Percentiles rank a stretch among this genome's conserved stretches.
phyloP scores from a whole-genome alignment of 2,797 vertebrate species.

The Australoheros facetus region DNA sequence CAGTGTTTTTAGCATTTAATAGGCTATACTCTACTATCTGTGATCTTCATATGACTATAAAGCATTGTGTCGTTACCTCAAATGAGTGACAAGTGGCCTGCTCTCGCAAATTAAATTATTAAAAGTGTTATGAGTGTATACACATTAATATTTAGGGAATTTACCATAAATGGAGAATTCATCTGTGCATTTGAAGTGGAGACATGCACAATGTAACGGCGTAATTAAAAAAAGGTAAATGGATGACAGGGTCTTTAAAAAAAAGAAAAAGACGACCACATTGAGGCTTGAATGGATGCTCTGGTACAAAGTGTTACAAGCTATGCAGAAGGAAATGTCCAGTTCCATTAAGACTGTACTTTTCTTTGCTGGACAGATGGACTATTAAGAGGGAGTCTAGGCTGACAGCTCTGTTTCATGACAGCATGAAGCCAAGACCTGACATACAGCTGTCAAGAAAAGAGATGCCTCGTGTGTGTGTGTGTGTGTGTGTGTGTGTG shows the following conservation, averaged over 20 bases:
- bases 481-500: background rate
- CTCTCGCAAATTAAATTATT: conserved; percentile 37
- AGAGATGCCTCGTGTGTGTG: background rate
- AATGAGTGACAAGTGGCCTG: conserved; percentile 27
- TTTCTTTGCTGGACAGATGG: conserved; percentile 45
- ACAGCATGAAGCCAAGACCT: conserved; percentile 64
- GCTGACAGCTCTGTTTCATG: conserved; percentile 57
- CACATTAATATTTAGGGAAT: background rate
- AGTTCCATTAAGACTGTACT: conserved; percentile 55
- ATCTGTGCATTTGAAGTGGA: background rate
- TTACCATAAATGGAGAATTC: too few species aligned
- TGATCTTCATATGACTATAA: conserved; percentile 22
- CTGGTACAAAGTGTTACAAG: conserved; percentile 6
- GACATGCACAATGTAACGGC: background rate
- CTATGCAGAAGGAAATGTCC: conserved; percentile 53
- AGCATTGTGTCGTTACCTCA: conserved; percentile 36
- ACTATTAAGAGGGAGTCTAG: conserved; percentile 48
- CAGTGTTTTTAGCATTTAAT: conserved; percentile 10
- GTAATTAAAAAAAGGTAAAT: background rate
- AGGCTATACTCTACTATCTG: background rate
- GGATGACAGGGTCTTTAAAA: background rate
- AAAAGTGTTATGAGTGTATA: conserved; percentile 16
- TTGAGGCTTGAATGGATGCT: background rate
- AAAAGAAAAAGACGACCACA: background rate
- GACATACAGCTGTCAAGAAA: conserved; percentile 52